Base-by-base conservation (phyloP, 2,113 vertebrate species). In the Callospermophilus lateralis region DNA sequence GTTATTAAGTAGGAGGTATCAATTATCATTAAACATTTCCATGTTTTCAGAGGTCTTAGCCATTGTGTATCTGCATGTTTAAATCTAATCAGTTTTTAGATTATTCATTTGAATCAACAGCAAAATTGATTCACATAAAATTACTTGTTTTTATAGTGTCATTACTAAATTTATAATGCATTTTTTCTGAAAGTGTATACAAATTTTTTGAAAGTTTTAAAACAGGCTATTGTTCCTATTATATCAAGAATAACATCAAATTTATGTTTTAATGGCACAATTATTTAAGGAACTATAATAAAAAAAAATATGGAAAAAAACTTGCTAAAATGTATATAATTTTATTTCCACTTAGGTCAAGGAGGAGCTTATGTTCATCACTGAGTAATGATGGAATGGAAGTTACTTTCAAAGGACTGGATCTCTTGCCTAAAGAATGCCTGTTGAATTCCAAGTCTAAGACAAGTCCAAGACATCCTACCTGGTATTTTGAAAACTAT, bases 151-250 rank as follows among this genome's bases (percentile, higher is more conserved):
- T 74, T 48, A 26, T 81, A 2, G 3, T 58, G 53, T 84, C 28
- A 61, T 6, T 83, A 68, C 11, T 95, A 96, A 90, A 55, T 84
- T 84, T 63, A 77, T 67, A 32, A 78, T 84, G 45, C 45, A 45
- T 24, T 83, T 42, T 93, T 84, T 42, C 42, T 55, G 26, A 94
- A 77, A 3, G 7, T 72, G 3, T 22, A n/a, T 67, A 89, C 1
- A 85, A 77, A 4, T 26, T 28, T 30, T 10, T 39, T 26, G 30
- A 53, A 84, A 19, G 4, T 58, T 89, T 70, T 61, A 92, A 78
- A 78, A 68, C 19, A 73, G 48, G 24, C 58, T 61, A 12, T 26
- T 92, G 92, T n/a, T 79, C 39, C 37, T 84, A 19, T 37, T 72
- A 26, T 13, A 79, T 88, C 30, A 86, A 91, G 94, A 88, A 51